Conservation (phyloP, 1,140 invertebrate species). For the Oncopodura yosiiana region DNA sequence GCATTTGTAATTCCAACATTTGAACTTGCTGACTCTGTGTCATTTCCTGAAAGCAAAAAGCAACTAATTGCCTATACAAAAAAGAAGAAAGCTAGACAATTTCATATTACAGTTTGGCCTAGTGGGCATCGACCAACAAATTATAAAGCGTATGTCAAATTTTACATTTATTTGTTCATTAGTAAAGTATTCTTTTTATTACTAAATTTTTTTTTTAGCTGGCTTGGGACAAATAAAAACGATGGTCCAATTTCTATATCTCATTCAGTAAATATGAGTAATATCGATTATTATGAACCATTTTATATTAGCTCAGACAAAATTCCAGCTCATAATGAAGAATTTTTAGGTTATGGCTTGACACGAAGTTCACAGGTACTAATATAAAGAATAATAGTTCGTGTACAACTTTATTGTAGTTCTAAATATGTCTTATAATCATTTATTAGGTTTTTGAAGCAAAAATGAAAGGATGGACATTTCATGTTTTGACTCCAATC, state of each 20-base stretch:
- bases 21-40: constrained; percentile 64
- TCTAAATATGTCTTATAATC: too few relatives aligned
- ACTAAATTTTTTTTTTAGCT: not conserved
- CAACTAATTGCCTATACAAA: constrained; percentile 61
- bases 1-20: constrained; percentile 88
- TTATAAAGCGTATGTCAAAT: constrained; percentile 60
- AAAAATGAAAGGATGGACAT: constrained; percentile 67
- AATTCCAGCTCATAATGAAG: constrained; percentile 75
- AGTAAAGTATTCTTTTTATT: not conserved
- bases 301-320: constrained; percentile 80
- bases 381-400: not conserved
- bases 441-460: constrained; percentile 5
- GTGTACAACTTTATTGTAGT: too few relatives aligned
- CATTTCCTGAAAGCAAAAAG: constrained; percentile 65
- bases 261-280: not conserved
- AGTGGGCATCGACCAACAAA: constrained; percentile 85
- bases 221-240: too few relatives aligned
- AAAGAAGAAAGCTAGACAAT: constrained; percentile 68
- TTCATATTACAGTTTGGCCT: constrained; percentile 83
- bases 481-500: constrained; percentile 76
- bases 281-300: constrained; percentile 61
- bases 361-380: constrained; percentile 85
- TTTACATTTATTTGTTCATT: too few relatives aligned
- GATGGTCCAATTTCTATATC: not conserved
- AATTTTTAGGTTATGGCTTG: constrained; percentile 89